Base-by-base conservation (phyloP, 2,113 vertebrate genomes). In the Mustela lutreola region DNA sequence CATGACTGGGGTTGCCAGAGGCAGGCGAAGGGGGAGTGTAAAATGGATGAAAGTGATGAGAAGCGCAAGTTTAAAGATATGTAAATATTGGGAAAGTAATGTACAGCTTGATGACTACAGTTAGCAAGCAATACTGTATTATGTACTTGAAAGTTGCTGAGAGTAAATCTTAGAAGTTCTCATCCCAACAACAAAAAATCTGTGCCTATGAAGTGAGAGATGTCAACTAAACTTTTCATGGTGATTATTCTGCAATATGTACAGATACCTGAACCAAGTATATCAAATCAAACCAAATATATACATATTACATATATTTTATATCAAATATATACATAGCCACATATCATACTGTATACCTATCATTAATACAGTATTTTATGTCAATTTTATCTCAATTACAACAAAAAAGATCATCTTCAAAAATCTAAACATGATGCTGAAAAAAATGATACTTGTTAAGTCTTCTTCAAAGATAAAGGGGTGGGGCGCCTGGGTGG, bases 391-490 rank as follows among this genome's bases (percentile, higher is more conserved):
- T 28, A 73, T 36, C 71, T 85, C 71, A 93, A 63, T 53, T 76
- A 22, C 36, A 90, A 76, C 45, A 79, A 11, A 65, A 94, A 93
- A 70, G 11, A 50, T 65, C 65, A 90, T 9, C 53, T 56, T 78
- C n/a, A 76, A 8, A 95, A 95, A 88, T 12, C 31, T 73, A 93
- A 93, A 39, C 11, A 11, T 85, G 67, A 28, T 90, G n/a, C 76
- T 50, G 33, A 33, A 96, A 39, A 89, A 94, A 60, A 92, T 60
- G 24, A 12, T 39, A 75, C 71, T 88, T 96, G 10, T 73, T 21
- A 56, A 62, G 70, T 93, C 58, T 82, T 75, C 75, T 84, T 81
- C 73, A 92, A 89, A 96, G 39, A 76, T 50, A 89, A 71, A 93
- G 21, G 28, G 76, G 7, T 70, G 7, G 14, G 50, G 50, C 14